Evolutionary conservation across 2,113 vertebrate species (phyloP), one percentile per base, ranked within the genome.

Genomic region (Serilophus lunatus): DNA sequence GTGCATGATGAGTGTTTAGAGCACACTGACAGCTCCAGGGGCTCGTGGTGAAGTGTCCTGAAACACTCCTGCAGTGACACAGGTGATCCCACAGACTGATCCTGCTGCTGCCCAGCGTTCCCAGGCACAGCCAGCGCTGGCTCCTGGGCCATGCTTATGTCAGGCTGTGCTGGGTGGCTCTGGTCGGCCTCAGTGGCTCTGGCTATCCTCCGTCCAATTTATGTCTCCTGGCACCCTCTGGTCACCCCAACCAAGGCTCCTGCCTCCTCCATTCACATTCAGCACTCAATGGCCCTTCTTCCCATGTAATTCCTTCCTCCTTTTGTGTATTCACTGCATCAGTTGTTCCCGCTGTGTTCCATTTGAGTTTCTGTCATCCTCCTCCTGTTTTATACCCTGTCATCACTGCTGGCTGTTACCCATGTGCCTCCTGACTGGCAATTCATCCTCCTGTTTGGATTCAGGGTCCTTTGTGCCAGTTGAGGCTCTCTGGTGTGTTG

Each of bases 121-220:
- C 45, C 10, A 28, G 84, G 82, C 49, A 14, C 45, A 25, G 59
- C 7, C 4, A 36, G 19, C 23, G 59, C 78, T 54, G 64, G n/a
- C 7, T 65, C 7, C 17, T 1, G 23, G 10, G 9, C 61, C 57
- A 6, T 0, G 22, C 53, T 23, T 9, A 1, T 9, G 14, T 29
- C 0, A 3, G 16, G 4, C 61, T 20, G 28, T 25, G 61, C 28
- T 2, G 2, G 3, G 3, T 4, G 22, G 4, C 26, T 6, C 1
- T 16, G 44, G 28, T 49, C 65, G 19, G 1, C 38, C 45, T 47
- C 19, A 4, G n/a, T 2, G 17, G 31, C 54, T 82, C 59, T 13
- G 20, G 31, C 59, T 6, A 2, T 44, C 36, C 13, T 44, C 8
- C 0, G 3, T 13, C 59, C 51, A 18, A 6, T 13, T 28, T 53